A percentile compares a stretch with the other conserved stretches of the same genome.
Evolutionary conservation across 1,140 invertebrate species (phyloP).

Genomic region (Rhizoglyphus robini): DNA sequence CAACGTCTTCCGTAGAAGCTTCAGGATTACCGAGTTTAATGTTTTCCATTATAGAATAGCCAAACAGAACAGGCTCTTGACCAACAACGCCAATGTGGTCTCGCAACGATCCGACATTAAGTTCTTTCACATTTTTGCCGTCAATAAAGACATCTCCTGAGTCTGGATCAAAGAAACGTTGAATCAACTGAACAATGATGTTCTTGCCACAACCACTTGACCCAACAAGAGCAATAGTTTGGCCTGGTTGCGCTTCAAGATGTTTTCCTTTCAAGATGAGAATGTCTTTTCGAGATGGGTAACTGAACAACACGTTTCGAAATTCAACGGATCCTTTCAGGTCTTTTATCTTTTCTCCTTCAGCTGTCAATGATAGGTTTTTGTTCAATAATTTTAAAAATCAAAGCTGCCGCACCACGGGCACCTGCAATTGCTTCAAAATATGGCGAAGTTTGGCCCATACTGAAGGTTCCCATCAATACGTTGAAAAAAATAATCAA

Average conservation of each 20-base stretch:
- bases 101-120: slow-evolving; percentile 32
- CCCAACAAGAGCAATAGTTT: slow-evolving; percentile 70
- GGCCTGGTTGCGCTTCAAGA: slow-evolving; percentile 45
- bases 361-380: slow-evolving; percentile 40
- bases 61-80: slow-evolving; percentile 49
- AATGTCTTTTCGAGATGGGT: slow-evolving; percentile 40
- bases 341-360: slow-evolving; percentile 35
- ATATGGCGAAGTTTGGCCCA: slow-evolving; percentile 67
- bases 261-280: slow-evolving; percentile 40
- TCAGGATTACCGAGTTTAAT: slow-evolving; percentile 57
- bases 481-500: slow-evolving; percentile 58
- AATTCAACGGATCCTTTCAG: slow-evolving; percentile 47
- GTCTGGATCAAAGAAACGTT: slow-evolving; percentile 48
- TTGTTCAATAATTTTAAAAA: slow-evolving; percentile 61
- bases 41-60: slow-evolving; percentile 59
- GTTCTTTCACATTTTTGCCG: slow-evolving; percentile 16
- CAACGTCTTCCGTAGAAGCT: slow-evolving; percentile 49
- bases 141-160: slow-evolving; percentile 43
- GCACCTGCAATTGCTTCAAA: slow-evolving; percentile 59
- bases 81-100: slow-evolving; percentile 42
- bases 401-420: slow-evolving; percentile 55
- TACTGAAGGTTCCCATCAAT: slow-evolving; percentile 65
- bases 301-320: slow-evolving; percentile 45
- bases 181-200: slow-evolving; percentile 67
- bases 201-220: slow-evolving; percentile 78